phyloP scores from a whole-genome alignment of 2,113 vertebrate species.

The Eurypyga helias region DNA sequence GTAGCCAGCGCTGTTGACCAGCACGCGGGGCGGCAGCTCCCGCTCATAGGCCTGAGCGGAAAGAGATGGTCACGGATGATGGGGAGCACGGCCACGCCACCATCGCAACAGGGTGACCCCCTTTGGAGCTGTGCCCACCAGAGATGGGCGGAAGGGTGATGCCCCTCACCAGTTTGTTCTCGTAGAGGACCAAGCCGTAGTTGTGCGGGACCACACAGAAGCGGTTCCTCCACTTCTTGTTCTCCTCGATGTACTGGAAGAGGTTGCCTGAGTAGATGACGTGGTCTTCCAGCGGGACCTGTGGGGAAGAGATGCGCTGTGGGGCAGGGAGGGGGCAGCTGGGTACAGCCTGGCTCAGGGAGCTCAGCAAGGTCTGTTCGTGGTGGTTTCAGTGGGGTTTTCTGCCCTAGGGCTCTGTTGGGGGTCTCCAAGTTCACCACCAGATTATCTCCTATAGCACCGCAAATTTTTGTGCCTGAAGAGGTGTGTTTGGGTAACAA shows the following conservation, averaged over 20 bases:
- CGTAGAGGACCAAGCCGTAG: slow-evolving; percentile 85
- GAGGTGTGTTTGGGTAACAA: fast-evolving
- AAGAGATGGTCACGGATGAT: neutral
- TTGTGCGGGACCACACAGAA: slow-evolving; percentile 88
- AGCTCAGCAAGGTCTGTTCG: fast-evolving
- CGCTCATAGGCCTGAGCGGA: slow-evolving; percentile 84
- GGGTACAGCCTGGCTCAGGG: neutral
- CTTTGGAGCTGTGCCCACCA: neutral
- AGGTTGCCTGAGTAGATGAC: slow-evolving; percentile 92
- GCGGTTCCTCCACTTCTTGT: slow-evolving; percentile 92
- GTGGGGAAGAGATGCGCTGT: fast-evolving
- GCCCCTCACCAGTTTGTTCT: slow-evolving; percentile 87
- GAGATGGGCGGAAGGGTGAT: fast-evolving
- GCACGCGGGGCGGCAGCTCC: slow-evolving; percentile 80
- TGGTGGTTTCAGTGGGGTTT: neutral
- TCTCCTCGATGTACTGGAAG: slow-evolving; percentile 94
- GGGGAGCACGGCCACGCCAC: fast-evolving
- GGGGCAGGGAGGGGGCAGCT: neutral
- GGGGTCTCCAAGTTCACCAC: neutral
- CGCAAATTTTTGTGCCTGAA: neutral
- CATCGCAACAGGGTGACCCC: fast-evolving
- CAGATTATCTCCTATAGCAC: fast-evolving
- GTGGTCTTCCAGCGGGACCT: slow-evolving; percentile 88
- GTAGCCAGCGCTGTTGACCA: slow-evolving; percentile 92
- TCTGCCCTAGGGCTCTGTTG: fast-evolving